phyloP scores from a whole-genome alignment of 1,140 invertebrate genomes.

The Pseudachorutes palmiensis region DNA sequence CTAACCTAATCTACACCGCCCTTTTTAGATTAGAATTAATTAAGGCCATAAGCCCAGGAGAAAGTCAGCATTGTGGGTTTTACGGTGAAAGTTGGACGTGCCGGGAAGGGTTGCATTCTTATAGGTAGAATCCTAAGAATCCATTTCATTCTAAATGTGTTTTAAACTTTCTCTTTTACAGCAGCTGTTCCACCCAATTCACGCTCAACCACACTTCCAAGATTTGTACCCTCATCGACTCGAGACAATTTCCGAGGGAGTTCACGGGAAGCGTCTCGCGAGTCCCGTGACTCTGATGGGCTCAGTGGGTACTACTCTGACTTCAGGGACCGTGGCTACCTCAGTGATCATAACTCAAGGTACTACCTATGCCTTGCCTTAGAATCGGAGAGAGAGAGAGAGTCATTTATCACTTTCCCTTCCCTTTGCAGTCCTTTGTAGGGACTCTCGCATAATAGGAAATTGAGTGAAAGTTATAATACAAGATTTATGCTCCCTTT shows the following conservation, averaged over 20 bases:
- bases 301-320: constrained; percentile 69
- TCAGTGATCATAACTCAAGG: constrained; percentile 76
- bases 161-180: not conserved
- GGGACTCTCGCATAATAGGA: too few relatives aligned
- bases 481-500: too few relatives aligned
- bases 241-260: constrained; percentile 30
- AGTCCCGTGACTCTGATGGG: constrained; percentile 37
- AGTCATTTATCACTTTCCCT: constrained; percentile 6
- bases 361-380: constrained; percentile 39
- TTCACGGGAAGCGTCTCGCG: constrained; percentile 33
- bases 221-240: constrained; percentile 27
- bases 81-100: not conserved
- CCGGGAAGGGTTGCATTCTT: not conserved
- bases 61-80: too few relatives aligned
- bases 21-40: too few relatives aligned
- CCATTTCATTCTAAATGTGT: not conserved
- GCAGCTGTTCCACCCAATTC: constrained; percentile 38
- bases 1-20: too few relatives aligned
- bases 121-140: not conserved
- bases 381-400: not conserved
- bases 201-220: constrained; percentile 37
- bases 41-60: too few relatives aligned
- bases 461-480: too few relatives aligned
- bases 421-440: too few relatives aligned
- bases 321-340: constrained; percentile 68